Evolutionary conservation across 2,113 vertebrate species (phyloP).

Genomic region (Etheostoma spectabile): DNA sequence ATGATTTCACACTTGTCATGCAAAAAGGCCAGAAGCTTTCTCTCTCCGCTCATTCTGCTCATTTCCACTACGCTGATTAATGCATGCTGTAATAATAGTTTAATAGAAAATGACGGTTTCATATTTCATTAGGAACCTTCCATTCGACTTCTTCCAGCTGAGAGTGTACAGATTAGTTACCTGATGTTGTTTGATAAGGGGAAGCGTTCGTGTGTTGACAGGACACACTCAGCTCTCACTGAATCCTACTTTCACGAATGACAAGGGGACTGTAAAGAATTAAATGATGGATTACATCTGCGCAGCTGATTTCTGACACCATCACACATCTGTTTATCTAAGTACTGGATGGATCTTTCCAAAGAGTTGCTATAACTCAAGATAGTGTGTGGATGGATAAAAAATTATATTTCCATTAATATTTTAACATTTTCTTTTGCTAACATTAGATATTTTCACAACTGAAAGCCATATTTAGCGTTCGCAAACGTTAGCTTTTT

Average conservation of each 20-base stretch:
- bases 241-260: conserved; percentile 40
- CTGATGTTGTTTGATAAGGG: conserved; percentile 52
- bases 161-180: conserved; percentile 61
- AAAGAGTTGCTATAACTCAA: too few relatives aligned
- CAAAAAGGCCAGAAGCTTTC: conserved; percentile 41
- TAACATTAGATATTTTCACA: too few relatives aligned
- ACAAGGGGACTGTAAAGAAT: conserved; percentile 23
- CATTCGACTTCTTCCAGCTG: conserved; percentile 56
- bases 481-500: too few relatives aligned
- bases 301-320: conserved; percentile 10
- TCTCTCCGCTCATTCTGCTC: conserved; percentile 35
- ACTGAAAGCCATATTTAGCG: too few relatives aligned
- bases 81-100: conserved; percentile 67
- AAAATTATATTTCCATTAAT: too few relatives aligned
- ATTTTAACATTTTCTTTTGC: too few relatives aligned
- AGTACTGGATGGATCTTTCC: background rate
- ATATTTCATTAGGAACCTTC: conserved; percentile 74
- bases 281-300: conserved; percentile 34
- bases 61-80: conserved; percentile 65
- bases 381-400: too few relatives aligned
- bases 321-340: background rate
- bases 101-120: conserved; percentile 73
- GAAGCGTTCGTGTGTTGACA: conserved; percentile 18
- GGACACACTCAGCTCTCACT: conserved; percentile 16
- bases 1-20: conserved; percentile 59